Evolutionary conservation across 2,888 invertebrate species (phyloP).

Genomic region (Polydrusus tereticollis): DNA sequence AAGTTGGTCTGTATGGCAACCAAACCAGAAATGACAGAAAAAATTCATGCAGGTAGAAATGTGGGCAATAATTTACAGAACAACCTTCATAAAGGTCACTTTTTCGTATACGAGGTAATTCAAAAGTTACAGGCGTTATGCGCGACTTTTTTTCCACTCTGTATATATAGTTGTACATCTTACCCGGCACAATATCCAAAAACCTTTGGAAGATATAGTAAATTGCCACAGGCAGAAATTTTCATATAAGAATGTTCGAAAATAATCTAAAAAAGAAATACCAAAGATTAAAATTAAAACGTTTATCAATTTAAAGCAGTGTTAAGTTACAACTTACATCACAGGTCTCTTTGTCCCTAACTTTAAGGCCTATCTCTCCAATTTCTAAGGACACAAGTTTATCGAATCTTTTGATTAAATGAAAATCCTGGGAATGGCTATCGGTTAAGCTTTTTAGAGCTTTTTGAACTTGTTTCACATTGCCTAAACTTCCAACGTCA

Average conservation of each 20-base stretch:
- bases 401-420: slow-evolving; percentile 51
- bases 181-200: slow-evolving; percentile 77
- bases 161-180: no score
- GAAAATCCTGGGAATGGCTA: slow-evolving; percentile 44
- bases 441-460: slow-evolving; percentile 62
- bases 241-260: slow-evolving; percentile 75
- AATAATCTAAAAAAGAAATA: slow-evolving; percentile 66
- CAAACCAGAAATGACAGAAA: no score
- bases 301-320: no score
- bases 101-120: no score
- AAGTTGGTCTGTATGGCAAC: no score
- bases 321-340: no score
- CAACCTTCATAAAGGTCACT: no score
- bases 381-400: slow-evolving; percentile 68
- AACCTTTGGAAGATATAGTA: slow-evolving; percentile 69
- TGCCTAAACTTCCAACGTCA: slow-evolving; percentile 68
- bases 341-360: slow-evolving; percentile 62
- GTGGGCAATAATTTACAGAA: no score
- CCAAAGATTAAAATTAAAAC: neutral
- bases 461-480: slow-evolving; percentile 70
- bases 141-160: no score
- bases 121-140: no score
- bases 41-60: no score
- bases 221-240: slow-evolving; percentile 75
- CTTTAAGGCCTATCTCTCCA: slow-evolving; percentile 69